Conservation (phyloP, 2,113 vertebrate genomes). For the Cochlearius cochlearius region DNA sequence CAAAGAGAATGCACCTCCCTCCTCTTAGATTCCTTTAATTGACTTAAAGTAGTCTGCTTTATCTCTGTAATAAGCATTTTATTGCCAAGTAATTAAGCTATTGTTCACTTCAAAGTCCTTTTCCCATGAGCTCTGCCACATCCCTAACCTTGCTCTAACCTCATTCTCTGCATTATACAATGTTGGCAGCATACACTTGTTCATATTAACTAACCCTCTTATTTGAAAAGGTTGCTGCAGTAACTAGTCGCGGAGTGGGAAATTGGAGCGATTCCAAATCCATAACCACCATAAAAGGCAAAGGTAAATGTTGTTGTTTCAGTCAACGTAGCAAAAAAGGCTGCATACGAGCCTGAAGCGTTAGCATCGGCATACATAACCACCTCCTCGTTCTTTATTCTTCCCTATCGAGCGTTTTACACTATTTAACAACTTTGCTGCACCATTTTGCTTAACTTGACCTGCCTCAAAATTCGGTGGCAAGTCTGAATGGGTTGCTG, state of each 20-base stretch:
- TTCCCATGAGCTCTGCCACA: background rate
- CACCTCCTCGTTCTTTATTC: background rate
- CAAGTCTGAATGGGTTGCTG: background rate
- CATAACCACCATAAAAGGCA: slow-evolving; percentile 87
- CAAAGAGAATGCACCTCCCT: background rate
- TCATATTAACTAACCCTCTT: slow-evolving; percentile 45
- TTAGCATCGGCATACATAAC: background rate
- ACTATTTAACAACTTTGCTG: background rate
- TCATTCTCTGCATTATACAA: background rate
- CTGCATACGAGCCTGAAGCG: background rate
- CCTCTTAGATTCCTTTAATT: background rate
- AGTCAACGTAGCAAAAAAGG: background rate
- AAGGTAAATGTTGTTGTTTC: slow-evolving; percentile 49
- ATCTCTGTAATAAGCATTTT: slow-evolving; percentile 33
- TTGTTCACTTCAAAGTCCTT: slow-evolving; percentile 25
- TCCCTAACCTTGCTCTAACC: background rate
- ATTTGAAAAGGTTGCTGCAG: slow-evolving; percentile 87
- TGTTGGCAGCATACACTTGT: background rate
- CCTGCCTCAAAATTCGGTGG: background rate
- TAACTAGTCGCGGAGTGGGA: slow-evolving; percentile 91
- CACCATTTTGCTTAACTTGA: background rate
- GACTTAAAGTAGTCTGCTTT: slow-evolving; percentile 27
- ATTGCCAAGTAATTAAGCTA: slow-evolving; percentile 17
- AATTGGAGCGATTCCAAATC: slow-evolving; percentile 93
- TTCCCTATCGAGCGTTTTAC: background rate